Evolutionary conservation across 1,140 invertebrate species (phyloP), one percentile per base, ranked within the genome.

Genomic region (Idris sp.): DNA sequence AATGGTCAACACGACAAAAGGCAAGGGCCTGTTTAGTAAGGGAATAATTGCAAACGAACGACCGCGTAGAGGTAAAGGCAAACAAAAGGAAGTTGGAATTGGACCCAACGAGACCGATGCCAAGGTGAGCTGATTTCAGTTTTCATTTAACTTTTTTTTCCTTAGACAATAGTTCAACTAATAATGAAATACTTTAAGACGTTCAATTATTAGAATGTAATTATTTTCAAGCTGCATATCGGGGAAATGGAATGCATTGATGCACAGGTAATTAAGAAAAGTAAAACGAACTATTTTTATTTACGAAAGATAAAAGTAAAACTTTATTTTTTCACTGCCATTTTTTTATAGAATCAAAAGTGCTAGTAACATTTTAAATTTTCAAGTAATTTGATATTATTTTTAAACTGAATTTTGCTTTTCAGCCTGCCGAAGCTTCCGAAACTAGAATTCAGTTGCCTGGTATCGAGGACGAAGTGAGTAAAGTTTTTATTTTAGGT

Each of bases 361-460:
- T n/a, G n/a, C n/a, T n/a, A n/a, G n/a, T n/a, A n/a, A n/a, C n/a
- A n/a, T n/a, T n/a, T n/a, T n/a, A n/a, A n/a, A n/a, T n/a, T n/a
- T n/a, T 11, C 30, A 33, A 33, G 19, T 38, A 10, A 9, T n/a
- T n/a, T n/a, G n/a, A n/a, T n/a, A n/a, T n/a, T n/a, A n/a, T n/a
- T n/a, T n/a, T n/a, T n/a, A n/a, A n/a, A n/a, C n/a, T n/a, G n/a
- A 11, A 15, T 35, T 76, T 46, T 69, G 51, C 56, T 33, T 80
- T 76, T 13, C 87, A 93, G 92, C 92, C 92, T 26, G 92, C 92
- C n/a, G 92, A 93, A 88, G 92, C 92, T 14, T 92, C 92, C 0
- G 92, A 93, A 72, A 93, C 92, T 10, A 91, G 92, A 83, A 93
- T 93, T 74, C 91, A 92, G 81, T 86, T 93, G 54, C 92, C 92